Conservation (phyloP, 2,888 invertebrate genomes). For the Cephus nigrinus region DNA sequence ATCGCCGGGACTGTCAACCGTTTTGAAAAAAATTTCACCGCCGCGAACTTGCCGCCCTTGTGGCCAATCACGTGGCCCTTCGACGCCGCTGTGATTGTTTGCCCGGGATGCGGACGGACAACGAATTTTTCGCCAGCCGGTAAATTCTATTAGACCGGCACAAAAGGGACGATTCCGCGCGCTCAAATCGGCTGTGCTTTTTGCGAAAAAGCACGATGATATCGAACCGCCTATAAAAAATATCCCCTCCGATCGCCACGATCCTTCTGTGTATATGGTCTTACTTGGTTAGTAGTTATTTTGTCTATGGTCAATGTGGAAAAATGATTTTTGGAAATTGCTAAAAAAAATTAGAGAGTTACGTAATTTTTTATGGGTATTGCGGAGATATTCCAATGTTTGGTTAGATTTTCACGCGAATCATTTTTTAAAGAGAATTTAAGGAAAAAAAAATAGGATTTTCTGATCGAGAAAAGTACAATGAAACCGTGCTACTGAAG, state of each 20-base stretch:
- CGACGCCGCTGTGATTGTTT: slow-evolving; percentile 7
- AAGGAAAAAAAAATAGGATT: neutral
- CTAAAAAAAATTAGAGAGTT: neutral
- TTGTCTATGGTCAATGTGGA: neutral
- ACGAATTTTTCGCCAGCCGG: slow-evolving; percentile 30
- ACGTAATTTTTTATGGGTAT: neutral
- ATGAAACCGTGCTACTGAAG: neutral
- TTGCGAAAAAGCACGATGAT: neutral
- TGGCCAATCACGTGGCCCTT: slow-evolving; percentile 5
- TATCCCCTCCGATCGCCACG: neutral
- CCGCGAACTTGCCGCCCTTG: slow-evolving; percentile 10
- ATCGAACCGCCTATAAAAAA: neutral
- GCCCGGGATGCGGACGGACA: slow-evolving; percentile 17
- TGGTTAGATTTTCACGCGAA: neutral
- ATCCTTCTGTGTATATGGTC: slow-evolving; percentile 1
- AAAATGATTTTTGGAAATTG: neutral
- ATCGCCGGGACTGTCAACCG: slow-evolving; percentile 32
- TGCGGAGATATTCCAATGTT: neutral
- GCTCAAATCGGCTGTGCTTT: neutral
- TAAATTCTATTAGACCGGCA: slow-evolving; percentile 38
- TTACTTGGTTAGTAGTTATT: neutral
- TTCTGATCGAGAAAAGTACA: neutral
- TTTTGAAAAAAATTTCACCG: slow-evolving; percentile 37
- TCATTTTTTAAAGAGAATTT: neutral
- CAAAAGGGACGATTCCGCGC: slow-evolving; percentile 32